phyloP scores from a whole-genome alignment of 2,888 invertebrate genomes.

The Epinotia demarniana region DNA sequence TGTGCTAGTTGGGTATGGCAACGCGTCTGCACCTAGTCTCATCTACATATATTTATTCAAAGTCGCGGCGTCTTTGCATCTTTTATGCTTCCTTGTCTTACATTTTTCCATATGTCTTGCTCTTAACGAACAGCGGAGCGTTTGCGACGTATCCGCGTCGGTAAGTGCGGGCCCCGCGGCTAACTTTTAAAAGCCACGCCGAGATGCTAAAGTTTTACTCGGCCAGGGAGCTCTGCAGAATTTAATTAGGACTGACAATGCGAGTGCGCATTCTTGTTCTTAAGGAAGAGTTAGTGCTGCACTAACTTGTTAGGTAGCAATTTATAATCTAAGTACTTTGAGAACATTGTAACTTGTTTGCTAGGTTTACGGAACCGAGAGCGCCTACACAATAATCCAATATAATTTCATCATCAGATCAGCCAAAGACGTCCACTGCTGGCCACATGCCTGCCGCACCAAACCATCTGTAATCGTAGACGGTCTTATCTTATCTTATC shows the following conservation, averaged over 20 bases:
- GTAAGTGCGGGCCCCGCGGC: not conserved
- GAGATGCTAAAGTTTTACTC: conserved; percentile 20
- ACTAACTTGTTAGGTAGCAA: not conserved
- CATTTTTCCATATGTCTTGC: not conserved
- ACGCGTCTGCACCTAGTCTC: too few species aligned
- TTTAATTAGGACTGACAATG: conserved; percentile 20
- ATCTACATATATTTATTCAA: too few species aligned
- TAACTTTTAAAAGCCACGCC: conserved; percentile 36
- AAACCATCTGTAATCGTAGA: too few species aligned
- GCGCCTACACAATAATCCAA: too few species aligned
- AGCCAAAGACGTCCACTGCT: too few species aligned
- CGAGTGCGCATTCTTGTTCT: conserved; percentile 21
- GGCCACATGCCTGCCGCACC: too few species aligned
- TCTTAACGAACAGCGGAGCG: not conserved
- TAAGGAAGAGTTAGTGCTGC: not conserved
- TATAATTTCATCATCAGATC: too few species aligned
- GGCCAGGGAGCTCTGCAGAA: conserved; percentile 1
- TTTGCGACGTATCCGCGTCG: not conserved
- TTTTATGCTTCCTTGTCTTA: not conserved
- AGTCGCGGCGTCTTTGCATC: not conserved
- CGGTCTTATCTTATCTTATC: too few species aligned
- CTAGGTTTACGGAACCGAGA: too few species aligned
- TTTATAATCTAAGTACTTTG: not conserved
- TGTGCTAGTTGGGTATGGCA: too few species aligned
- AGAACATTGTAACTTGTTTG: not conserved